Base-by-base conservation (phyloP, 2,888 invertebrate species). In the Himalopsyche anomala region DNA sequence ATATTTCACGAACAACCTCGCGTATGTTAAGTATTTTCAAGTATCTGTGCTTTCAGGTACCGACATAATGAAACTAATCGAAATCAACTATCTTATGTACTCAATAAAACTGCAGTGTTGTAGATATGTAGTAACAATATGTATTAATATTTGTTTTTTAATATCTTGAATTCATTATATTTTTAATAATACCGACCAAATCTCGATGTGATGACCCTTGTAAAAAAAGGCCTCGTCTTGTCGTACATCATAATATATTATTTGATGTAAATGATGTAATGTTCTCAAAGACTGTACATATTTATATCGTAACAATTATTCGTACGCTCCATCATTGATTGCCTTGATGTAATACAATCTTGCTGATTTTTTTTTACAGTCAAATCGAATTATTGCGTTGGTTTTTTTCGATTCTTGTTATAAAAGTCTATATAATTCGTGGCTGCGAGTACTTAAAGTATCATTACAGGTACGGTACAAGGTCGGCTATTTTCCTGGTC, bases 401-500 rank as follows among this genome's bases (percentile, higher is more conserved):
- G 11, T 74, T 36, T 69, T 74, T 74, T 74, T 74, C 74, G 74
- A 15, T 36, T 74, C 74, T 36, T 11, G 74, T 36, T 36, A 74
- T 74, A 74, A 74, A 36, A 74, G 74, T 74, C 38, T 74, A 74
- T 74, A 74, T 36, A 74, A 15, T 74, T 74, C 74, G 74, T 74
- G 74, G 74, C 12, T 36, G 28, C 11, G 5, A 74, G 74, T 69
- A 69, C 69, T 69, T 69, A 69, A 28, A 69, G 69, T 74, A 74
- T 38, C 38, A 74, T 74, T 74, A 74, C 74, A 74, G 36, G 74
- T 74, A 74, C 38, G 28, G 74, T 74, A 74, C 74, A 74, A 74
- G 74, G 74, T 74, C 74, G 74, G 74, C 2, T 74, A 38, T 74
- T 74, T 74, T 74, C 74, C 74, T 74, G 38, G 74, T 74, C 74